phyloP scores from a whole-genome alignment of 2,888 invertebrate genomes.

The Hemistola chrysoprasaria region DNA sequence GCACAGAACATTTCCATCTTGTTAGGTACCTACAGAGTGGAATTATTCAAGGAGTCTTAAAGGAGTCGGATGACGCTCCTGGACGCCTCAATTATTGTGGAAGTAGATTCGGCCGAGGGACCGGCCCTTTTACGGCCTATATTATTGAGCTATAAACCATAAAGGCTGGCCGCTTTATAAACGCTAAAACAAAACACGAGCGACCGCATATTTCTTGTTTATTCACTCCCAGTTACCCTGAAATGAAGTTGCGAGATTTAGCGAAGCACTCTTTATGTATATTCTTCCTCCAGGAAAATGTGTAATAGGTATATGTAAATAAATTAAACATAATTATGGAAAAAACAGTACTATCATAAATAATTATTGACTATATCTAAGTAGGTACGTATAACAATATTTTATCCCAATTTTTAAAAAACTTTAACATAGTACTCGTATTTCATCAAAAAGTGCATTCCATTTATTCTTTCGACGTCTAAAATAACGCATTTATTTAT shows the following conservation, averaged over 20 bases:
- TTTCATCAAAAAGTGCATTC: no score
- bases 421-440: no score
- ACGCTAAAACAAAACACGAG: slow-evolving; percentile 65
- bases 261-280: slow-evolving; percentile 49
- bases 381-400: no score
- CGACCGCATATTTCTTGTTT: slow-evolving; percentile 64
- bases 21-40: slow-evolving; percentile 43
- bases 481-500: no score
- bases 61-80: slow-evolving; percentile 50
- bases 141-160: slow-evolving; percentile 77
- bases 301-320: slow-evolving; percentile 3
- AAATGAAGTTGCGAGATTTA: slow-evolving; percentile 56
- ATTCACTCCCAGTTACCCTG: slow-evolving; percentile 54
- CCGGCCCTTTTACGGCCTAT: slow-evolving; percentile 65
- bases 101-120: slow-evolving; percentile 57
- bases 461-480: no score
- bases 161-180: slow-evolving; percentile 66
- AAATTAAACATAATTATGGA: no score
- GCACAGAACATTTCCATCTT: slow-evolving; percentile 40
- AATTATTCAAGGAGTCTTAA: slow-evolving; percentile 56
- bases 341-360: no score
- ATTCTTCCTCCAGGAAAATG: slow-evolving; percentile 34
- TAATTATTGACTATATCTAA: no score
- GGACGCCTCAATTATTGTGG: slow-evolving; percentile 66
- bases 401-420: no score